Conservation (phyloP, 2,797 vertebrate genomes). For the Iguana delicatissima region DNA sequence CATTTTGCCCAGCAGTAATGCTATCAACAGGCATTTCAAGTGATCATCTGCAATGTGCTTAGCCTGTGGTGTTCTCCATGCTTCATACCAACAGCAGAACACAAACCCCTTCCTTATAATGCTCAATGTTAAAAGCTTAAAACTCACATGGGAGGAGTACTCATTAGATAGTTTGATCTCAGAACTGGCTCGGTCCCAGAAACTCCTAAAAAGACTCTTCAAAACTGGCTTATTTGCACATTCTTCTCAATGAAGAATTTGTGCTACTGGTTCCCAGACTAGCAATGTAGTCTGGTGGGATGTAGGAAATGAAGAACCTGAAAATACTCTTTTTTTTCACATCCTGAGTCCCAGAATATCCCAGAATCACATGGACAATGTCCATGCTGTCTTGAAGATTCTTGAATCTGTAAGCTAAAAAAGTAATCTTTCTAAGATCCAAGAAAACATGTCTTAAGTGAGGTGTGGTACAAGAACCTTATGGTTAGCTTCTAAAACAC, state of each 20-base stretch:
- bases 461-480: no score
- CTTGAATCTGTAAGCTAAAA: no score
- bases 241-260: neutral
- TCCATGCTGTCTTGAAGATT: no score
- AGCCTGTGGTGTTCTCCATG: neutral
- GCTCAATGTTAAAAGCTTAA: neutral
- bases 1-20: no score
- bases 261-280: neutral
- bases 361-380: no score
- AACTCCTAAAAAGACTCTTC: neutral
- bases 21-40: neutral
- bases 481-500: no score
- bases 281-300: no score
- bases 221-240: neutral
- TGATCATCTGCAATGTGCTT: neutral
- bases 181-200: neutral
- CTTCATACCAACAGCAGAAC: neutral
- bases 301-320: no score
- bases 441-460: no score
- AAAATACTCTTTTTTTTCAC: no score
- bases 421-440: no score
- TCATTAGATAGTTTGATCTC: neutral
- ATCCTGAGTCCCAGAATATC: no score
- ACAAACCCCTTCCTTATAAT: neutral
- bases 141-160: neutral